Evolutionary conservation across 2,888 invertebrate genomes (phyloP).

Genomic region (Orchesellides sinensis): DNA sequence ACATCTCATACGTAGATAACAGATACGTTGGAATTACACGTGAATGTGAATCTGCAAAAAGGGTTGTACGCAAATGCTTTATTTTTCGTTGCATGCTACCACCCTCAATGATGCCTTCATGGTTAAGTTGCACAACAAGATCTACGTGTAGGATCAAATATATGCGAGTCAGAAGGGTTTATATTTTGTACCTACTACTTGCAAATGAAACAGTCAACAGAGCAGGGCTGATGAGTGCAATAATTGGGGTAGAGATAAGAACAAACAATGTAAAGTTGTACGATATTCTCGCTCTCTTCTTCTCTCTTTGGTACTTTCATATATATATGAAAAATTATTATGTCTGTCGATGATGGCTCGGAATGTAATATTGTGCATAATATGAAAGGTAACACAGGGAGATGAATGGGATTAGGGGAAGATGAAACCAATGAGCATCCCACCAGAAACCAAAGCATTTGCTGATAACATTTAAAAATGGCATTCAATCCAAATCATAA

Average conservation of each 20-base stretch:
- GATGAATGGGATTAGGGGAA: constrained; percentile 14
- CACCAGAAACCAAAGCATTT: constrained; percentile 53
- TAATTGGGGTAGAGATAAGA: constrained; percentile 65
- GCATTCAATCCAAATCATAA: neutral
- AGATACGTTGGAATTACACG: too few relatives aligned
- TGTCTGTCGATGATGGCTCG: neutral
- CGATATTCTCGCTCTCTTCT: constrained; percentile 14
- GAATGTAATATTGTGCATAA: neutral
- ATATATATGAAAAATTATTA: too few relatives aligned
- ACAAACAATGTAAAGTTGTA: constrained; percentile 58
- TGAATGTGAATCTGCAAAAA: too few relatives aligned
- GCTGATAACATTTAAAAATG: constrained; percentile 16
- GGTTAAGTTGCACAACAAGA: too few relatives aligned
- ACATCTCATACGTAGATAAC: too few relatives aligned
- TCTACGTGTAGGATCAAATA: too few relatives aligned
- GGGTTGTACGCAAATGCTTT: too few relatives aligned
- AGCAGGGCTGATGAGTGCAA: constrained; percentile 44
- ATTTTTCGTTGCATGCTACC: too few relatives aligned
- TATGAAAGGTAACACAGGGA: neutral
- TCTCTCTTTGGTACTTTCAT: too few relatives aligned
- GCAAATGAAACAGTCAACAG: constrained; percentile 7
- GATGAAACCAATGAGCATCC: constrained; percentile 62
- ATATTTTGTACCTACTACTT: too few relatives aligned
- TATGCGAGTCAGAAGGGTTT: neutral
- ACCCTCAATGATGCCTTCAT: too few relatives aligned